Base-by-base conservation (phyloP, 2,113 vertebrate genomes). In the Lonchura striata region DNA sequence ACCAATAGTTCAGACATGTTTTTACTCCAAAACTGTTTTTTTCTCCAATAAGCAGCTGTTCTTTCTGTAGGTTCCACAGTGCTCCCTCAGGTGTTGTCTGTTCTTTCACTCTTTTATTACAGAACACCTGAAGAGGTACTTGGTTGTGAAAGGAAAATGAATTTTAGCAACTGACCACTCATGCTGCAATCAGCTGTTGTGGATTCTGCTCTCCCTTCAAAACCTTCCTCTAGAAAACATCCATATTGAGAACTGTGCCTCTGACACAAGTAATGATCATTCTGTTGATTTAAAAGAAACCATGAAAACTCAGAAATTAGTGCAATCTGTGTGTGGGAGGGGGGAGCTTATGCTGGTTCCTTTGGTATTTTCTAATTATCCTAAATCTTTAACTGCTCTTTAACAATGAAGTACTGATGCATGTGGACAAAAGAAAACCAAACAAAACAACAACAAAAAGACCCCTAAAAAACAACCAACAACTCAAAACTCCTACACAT, bases 281-380 rank as follows among this genome's bases (percentile, higher is more conserved):
- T 78, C 60, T 39, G 8, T 20, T 66, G 28, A 37, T 49, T 61
- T 71, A 44, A 46, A 86, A 57, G 11, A 80, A 82, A 49, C 17
- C 12, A 33, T 9, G 24, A 44, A 88, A 80, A 8, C 17, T 57
- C 46, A 65, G 57, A 88, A 82, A 56, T 60, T 15, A 30, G 2
- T 25, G 15, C 11, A 42, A 30, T 15, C 5, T 41, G 13, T 12
- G 15, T 3, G 0, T 12, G 15, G 3, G 0, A 11, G 10, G 3
- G 4, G 7, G 21, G 7, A 44, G 27, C 3, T 61, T 56, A 3
- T 54, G 9, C 41, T 65, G 13, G 8, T 59, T 87, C n/a, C 18
- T 63, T 76, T 69, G 25, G 6, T 15, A 31, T 90, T 90, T 22
- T 56, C 16, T 10, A 65, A 17, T 12, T 72, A 13, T 25, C 37